phyloP scores from a whole-genome alignment of 2,888 invertebrate genomes.

The Drosophila phalerata region DNA sequence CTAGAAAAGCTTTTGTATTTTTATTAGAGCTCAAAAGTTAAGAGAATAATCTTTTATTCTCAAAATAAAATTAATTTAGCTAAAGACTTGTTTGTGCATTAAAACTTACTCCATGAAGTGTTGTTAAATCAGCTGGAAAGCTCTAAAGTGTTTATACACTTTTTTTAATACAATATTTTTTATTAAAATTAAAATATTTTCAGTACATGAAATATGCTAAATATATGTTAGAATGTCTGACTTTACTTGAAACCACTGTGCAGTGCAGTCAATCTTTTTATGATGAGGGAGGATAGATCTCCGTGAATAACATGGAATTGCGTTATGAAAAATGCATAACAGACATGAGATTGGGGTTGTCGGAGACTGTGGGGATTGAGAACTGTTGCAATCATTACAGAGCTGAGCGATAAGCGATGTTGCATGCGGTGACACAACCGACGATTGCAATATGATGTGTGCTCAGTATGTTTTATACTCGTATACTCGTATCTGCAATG shows the following conservation, averaged over 20 bases:
- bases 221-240: not conserved
- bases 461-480: conserved; percentile 27
- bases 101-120: not conserved
- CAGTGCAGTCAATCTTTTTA: conserved; percentile 5
- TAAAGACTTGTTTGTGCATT: not conserved
- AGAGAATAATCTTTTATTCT: too few relatives aligned
- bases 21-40: too few relatives aligned
- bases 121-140: not conserved
- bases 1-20: too few relatives aligned
- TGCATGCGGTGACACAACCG: conserved; percentile 76
- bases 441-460: conserved; percentile 79
- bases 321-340: conserved; percentile 62
- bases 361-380: conserved; percentile 16
- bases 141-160: not conserved
- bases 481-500: conserved; percentile 10
- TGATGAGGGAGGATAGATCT: conserved; percentile 7
- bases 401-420: conserved; percentile 80
- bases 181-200: not conserved
- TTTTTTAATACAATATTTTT: not conserved
- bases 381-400: conserved; percentile 73
- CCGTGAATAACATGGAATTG: conserved; percentile 56
- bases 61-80: not conserved
- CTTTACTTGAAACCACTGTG: conserved; percentile 39
- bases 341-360: conserved; percentile 33
- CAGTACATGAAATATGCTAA: not conserved